These are phyloP conservation scores for Panthera uncia DNA, from an alignment of 2,113 vertebrate genomes.

Conservation along the genomic window DNA sequence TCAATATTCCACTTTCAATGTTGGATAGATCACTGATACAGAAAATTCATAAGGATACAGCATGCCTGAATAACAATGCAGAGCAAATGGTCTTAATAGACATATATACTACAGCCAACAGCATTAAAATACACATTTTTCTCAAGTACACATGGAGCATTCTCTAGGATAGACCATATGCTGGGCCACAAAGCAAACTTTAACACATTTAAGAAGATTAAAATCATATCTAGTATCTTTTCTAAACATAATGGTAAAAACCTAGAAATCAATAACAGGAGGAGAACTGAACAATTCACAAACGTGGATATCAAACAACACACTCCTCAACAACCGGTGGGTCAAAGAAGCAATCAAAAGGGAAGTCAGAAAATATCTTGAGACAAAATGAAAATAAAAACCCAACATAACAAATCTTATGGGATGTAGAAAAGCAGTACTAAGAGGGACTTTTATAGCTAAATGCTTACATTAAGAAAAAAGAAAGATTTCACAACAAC, in stretches of 20 bases:
- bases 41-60: background rate
- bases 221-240: background rate
- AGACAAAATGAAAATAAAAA: background rate
- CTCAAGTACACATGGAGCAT: background rate
- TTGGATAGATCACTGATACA: background rate
- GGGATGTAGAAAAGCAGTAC: background rate
- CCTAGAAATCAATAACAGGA: background rate
- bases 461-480: background rate
- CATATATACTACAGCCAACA: background rate
- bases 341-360: background rate
- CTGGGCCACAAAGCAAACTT: background rate
- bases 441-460: background rate
- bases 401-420: background rate
- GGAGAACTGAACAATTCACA: background rate
- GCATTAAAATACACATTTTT: background rate
- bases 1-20: background rate
- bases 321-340: background rate
- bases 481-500: background rate
- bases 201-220: background rate
- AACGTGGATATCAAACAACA: background rate
- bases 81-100: background rate
- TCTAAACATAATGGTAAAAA: background rate
- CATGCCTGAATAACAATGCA: background rate
- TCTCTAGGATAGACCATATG: background rate
- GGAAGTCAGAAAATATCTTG: background rate